Conservation (phyloP, 2,113 vertebrate genomes). For the Archilochus colubris region DNA sequence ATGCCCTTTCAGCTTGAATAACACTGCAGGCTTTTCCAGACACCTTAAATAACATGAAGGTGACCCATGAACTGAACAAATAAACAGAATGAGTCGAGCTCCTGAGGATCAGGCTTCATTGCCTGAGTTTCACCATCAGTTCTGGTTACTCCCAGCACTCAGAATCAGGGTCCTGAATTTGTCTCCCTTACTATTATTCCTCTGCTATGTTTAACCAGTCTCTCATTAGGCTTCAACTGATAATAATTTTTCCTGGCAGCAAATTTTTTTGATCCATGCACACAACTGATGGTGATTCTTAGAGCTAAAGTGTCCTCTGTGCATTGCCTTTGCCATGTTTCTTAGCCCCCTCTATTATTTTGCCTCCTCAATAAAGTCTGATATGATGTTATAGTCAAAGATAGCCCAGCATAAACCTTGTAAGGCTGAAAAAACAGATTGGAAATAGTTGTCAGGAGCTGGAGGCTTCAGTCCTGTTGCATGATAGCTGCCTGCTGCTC, state of each 20-base stretch:
- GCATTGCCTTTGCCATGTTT: constrained; percentile 71
- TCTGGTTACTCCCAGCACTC: neutral
- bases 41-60: neutral
- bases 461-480: neutral
- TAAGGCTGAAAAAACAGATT: constrained; percentile 36
- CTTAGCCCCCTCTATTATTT: constrained; percentile 64
- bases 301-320: constrained; percentile 11
- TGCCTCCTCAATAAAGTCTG: constrained; percentile 53
- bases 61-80: constrained; percentile 17
- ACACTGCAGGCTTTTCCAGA: neutral
- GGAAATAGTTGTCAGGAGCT: neutral
- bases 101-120: neutral
- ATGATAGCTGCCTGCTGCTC: neutral
- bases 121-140: neutral
- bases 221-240: constrained; percentile 39
- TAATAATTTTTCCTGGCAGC: constrained; percentile 27
- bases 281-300: constrained; percentile 55
- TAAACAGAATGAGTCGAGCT: neutral
- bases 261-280: constrained; percentile 30
- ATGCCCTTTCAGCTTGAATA: constrained; percentile 9
- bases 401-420: constrained; percentile 36
- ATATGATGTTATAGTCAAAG: constrained; percentile 45
- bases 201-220: neutral
- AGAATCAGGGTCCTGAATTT: neutral
- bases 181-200: constrained; percentile 1